Percentiles rank a stretch among this genome's conserved stretches.
Evolutionary conservation across 2,888 invertebrate species (phyloP).

Genomic region (Parasteatoda lunata): DNA sequence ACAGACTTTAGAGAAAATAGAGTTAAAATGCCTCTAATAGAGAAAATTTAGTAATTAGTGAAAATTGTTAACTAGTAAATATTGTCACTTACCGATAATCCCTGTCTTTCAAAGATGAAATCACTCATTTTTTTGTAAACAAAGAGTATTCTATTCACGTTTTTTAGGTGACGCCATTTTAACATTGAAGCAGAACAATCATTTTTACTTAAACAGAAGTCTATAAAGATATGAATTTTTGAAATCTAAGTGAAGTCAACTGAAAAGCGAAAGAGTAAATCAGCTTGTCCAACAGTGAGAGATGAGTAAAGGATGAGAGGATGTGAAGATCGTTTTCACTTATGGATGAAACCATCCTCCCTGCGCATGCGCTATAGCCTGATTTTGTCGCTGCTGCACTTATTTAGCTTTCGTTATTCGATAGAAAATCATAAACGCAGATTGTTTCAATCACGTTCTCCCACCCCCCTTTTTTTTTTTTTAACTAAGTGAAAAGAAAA

Average conservation of each 20-base stretch:
- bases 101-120: too few species aligned
- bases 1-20: too few species aligned
- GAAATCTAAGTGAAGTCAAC: too few species aligned
- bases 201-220: too few species aligned
- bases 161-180: conserved; percentile 39
- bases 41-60: too few species aligned
- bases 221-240: too few species aligned
- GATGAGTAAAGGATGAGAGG: conserved; percentile 1
- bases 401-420: background rate
- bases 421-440: background rate
- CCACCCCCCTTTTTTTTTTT: too few species aligned
- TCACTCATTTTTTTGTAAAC: too few species aligned
- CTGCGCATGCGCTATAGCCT: conserved; percentile 25
- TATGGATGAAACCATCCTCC: conserved; percentile 34
- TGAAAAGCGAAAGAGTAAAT: too few species aligned
- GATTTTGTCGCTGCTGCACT: conserved; percentile 16
- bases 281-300: background rate
- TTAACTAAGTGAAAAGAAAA: background rate
- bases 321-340: conserved; percentile 23
- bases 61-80: too few species aligned
- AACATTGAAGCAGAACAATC: conserved; percentile 16
- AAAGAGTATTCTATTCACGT: conserved; percentile 19
- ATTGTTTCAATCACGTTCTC: background rate
- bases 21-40: too few species aligned
- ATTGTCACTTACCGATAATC: too few species aligned